Base-by-base conservation (phyloP, 2,888 invertebrate species). In the Plebejus anna region DNA sequence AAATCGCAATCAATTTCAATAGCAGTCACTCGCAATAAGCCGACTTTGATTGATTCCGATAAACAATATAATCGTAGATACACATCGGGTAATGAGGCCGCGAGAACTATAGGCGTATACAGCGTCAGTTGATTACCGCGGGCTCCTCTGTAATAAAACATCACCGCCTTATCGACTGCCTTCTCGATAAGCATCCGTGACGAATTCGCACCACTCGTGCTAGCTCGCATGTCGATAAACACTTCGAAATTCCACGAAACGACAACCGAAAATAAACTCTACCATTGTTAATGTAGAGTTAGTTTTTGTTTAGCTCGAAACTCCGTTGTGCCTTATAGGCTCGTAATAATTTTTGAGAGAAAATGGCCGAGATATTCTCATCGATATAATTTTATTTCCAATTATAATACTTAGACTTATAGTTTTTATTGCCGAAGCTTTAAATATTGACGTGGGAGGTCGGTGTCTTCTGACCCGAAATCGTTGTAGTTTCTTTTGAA, bases 161-260 rank as follows among this genome's bases (percentile, higher is more conserved):
- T 91, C 89, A 87, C 89, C 87, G 89, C 88, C 87, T 92, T 91
- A 55, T 55, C 92, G 90, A 86, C 85, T 89, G 90, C 88, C 86
- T 88, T 83, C 86, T 87, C 91, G 93, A 93, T 93, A 94, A 93
- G 89, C 90, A 91, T 88, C 92, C 92, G 92, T 92, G 92, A 93
- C 93, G 92, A 92, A 93, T 93, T 92, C 85, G 89, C 92, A 90
- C 88, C 91, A 90, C 88, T 89, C 88, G 81, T 79, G 84, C 84
- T 86, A 84, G 82, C 84, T 81, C 81, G 84, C 81, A 83, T 83
- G 83, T 81, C 81, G 78, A 80, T 79, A 82, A 80, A 83, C 77
- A 82, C 75, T 82, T 84, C 78, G 75, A 42, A 76, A 75, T 75
- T 36, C 72, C 70, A 77, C 75, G 75, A 57, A 38, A 75, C 32